A percentile compares a stretch with the other conserved stretches of the same genome.
phyloP scores from a whole-genome alignment of 2,797 vertebrate genomes.

The Takifugu rubripes region DNA sequence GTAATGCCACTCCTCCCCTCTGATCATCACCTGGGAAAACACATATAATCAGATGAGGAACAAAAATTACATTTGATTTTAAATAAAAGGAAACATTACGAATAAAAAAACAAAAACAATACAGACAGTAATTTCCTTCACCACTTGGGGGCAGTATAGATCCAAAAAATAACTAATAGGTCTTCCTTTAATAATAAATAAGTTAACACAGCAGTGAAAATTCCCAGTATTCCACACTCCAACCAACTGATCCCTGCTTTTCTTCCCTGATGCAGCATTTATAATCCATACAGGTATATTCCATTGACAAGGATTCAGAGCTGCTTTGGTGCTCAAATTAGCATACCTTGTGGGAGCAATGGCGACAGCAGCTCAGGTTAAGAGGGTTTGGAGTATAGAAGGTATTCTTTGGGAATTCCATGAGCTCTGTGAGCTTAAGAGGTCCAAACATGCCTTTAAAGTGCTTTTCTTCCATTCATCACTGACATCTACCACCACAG shows the following conservation, averaged over 20 bases:
- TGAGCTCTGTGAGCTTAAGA: slow-evolving; percentile 57
- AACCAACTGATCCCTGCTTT: slow-evolving; percentile 1
- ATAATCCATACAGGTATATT: slow-evolving; percentile 59
- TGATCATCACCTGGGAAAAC: slow-evolving; percentile 83
- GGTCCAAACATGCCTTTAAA: slow-evolving; percentile 50
- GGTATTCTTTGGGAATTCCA: slow-evolving; percentile 68
- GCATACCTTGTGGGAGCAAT: not conserved
- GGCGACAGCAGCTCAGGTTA: slow-evolving; percentile 47
- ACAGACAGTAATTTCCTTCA: not conserved
- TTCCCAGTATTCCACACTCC: slow-evolving; percentile 6
- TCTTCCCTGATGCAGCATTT: slow-evolving; percentile 42
- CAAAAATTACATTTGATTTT: not conserved
- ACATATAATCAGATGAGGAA: slow-evolving; percentile 34
- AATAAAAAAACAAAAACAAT: not conserved
- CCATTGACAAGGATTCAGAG: slow-evolving; percentile 36
- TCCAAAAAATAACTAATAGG: not conserved
- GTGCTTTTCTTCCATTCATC: slow-evolving; percentile 54
- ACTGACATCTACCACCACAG: slow-evolving; percentile 44
- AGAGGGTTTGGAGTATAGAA: slow-evolving; percentile 69
- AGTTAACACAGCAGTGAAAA: slow-evolving; percentile 17
- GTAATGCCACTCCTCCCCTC: slow-evolving; percentile 95
- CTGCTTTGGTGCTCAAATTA: slow-evolving; percentile 13
- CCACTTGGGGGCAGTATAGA: slow-evolving; percentile 53
- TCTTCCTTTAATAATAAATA: slow-evolving; percentile 32
- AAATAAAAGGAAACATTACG: not conserved